Evolutionary conservation across 1,140 invertebrate species (phyloP), one percentile per base, ranked within the genome.

Genomic region (Euborellia annulipes): DNA sequence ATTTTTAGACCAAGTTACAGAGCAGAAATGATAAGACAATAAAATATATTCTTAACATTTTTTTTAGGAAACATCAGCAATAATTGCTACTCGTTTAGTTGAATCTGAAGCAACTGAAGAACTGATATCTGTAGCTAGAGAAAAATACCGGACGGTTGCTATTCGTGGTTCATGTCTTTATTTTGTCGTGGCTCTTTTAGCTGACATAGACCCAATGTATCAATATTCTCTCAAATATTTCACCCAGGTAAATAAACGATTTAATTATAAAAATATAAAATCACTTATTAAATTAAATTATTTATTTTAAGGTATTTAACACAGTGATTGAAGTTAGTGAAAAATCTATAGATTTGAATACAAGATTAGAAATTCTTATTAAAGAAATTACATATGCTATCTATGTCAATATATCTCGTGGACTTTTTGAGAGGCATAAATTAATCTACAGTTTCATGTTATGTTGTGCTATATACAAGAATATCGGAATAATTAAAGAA

Each of bases 131-230:
- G 64, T 72, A 0, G 84, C 85, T 8, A 70, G 90, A 27, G 79
- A 91, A 61, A 81, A 80, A 49, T 94, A 94, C 62, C 71, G 82
- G 46, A 72, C 76, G 1, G 79, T 93, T 1, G 86, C 90, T 0
- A 79, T 76, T 1, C 75, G 87, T 50, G 90, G 88, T 1, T 87
- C 88, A 1, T 90, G 13, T 63, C 95, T 2, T 95, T 37, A 89
- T 60, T 94, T 94, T 60, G 86, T 89, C 1, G 83, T 94, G 9
- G 80, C 85, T 3, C 78, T 83, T 56, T 66, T 95, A 2, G 78
- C 83, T 0, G 82, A 89, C 49, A 85, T 94, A 45, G 88, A 94
- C 64, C 85, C 87, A 0, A 95, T 94, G 90, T 96, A 95, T 63
- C 90, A 95, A 63, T 94, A 79, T 69, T 89, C 85, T 2, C 64